A percentile compares a stretch with the other conserved stretches of the same genome.
phyloP scores from a whole-genome alignment of 2,888 invertebrate species.

The Acronicta psi region DNA sequence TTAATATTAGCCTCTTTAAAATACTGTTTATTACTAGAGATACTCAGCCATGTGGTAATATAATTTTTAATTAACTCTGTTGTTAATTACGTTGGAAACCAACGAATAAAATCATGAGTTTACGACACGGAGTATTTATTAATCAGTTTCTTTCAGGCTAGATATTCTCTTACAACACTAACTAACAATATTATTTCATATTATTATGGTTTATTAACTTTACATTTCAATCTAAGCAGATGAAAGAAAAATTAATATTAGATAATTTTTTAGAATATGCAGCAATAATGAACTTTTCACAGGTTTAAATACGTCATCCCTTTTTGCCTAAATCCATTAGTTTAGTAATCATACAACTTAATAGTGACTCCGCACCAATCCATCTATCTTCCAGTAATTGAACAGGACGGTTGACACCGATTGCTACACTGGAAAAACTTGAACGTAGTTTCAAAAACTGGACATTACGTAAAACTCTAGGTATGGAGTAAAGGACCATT shows the following conservation, averaged over 20 bases:
- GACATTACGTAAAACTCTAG: conserved; percentile 47
- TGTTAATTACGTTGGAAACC: conserved; percentile 5
- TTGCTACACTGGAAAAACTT: conserved; percentile 32
- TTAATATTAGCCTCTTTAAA: conserved; percentile 23
- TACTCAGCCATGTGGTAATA: conserved; percentile 1
- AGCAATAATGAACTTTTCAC: no score
- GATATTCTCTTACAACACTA: not conserved
- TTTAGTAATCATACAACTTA: conserved; percentile 26
- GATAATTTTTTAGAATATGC: no score
- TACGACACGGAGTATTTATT: not conserved
- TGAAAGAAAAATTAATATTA: not conserved
- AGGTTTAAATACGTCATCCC: not conserved
- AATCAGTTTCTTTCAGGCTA: not conserved
- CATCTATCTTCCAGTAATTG: conserved; percentile 41
- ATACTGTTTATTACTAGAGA: conserved; percentile 30
- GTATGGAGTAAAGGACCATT: conserved; percentile 65
- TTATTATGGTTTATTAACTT: not conserved
- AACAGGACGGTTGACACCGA: conserved; percentile 39
- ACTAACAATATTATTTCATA: no score
- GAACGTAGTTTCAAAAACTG: conserved; percentile 30
- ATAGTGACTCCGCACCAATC: conserved; percentile 32
- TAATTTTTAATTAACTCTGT: conserved; percentile 33
- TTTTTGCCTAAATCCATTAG: conserved; percentile 8
- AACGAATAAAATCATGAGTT: not conserved
- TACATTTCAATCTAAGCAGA: not conserved